Evolutionary conservation across 2,113 vertebrate species (phyloP).

Genomic region (Daphoenositta chrysoptera): DNA sequence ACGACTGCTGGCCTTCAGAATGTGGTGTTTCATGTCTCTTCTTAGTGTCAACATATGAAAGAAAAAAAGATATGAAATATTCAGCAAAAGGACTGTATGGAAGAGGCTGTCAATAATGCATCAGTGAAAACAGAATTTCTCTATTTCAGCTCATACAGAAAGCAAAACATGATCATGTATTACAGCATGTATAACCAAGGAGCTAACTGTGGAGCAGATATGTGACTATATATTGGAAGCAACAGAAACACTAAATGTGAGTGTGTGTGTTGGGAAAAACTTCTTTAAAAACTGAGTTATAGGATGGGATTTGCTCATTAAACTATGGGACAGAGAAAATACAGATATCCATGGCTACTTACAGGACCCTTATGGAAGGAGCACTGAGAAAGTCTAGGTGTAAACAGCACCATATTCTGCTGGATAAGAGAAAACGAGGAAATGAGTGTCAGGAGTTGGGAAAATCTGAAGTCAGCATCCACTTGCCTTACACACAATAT

Average conservation of each 20-base stretch:
- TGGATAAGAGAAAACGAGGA: background rate
- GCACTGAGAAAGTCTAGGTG: background rate
- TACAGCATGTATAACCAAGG: background rate
- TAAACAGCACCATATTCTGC: background rate
- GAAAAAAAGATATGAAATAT: background rate
- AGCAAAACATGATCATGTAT: background rate
- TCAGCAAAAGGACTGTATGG: background rate
- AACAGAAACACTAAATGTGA: background rate
- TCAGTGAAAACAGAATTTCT: background rate
- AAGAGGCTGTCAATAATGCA: background rate
- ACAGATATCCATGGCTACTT: background rate
- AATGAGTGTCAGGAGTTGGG: background rate
- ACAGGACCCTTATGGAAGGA: background rate
- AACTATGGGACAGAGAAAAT: background rate
- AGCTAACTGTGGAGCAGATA: background rate
- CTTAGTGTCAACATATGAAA: background rate
- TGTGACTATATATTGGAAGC: background rate
- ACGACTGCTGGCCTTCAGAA: background rate
- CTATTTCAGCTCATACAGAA: background rate
- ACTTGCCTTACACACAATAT: background rate
- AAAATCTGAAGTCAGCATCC: background rate
- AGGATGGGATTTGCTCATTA: background rate
- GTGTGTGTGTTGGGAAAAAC: background rate
- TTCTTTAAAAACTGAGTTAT: background rate
- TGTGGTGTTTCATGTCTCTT: background rate